Percentiles rank a stretch among this genome's conserved stretches.
phyloP scores from a whole-genome alignment of 2,888 invertebrate species.

The Harpalus rufipes region DNA sequence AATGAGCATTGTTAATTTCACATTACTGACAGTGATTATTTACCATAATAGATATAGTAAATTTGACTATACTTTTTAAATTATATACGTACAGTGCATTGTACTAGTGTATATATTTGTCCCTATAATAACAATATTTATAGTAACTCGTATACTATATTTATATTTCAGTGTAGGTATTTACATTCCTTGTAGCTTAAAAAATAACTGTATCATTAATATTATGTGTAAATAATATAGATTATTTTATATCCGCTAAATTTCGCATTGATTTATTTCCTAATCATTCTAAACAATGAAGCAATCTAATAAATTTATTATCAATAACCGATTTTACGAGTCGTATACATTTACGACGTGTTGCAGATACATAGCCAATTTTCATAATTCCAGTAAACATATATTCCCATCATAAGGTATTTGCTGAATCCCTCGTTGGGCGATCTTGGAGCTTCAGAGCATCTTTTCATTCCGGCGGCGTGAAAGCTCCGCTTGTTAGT shows the following conservation, averaged over 20 bases:
- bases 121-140: too few relatives aligned
- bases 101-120: too few relatives aligned
- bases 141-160: too few relatives aligned
- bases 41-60: too few relatives aligned
- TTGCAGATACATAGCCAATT: not conserved
- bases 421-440: not conserved
- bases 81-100: too few relatives aligned
- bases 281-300: not conserved
- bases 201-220: not conserved
- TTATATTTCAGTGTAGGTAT: too few relatives aligned
- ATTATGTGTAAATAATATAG: not conserved
- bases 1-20: too few relatives aligned
- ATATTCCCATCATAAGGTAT: not conserved
- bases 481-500: constrained; percentile 28
- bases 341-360: not conserved
- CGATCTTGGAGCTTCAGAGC: not conserved
- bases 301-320: not conserved
- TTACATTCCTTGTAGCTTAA: too few relatives aligned
- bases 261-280: not conserved
- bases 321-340: not conserved
- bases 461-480: not conserved
- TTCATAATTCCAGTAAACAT: constrained; percentile 2
- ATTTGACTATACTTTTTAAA: too few relatives aligned
- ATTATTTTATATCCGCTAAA: not conserved
- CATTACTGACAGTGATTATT: too few relatives aligned